Conservation (phyloP, 2,113 vertebrate genomes). For the Nerophis lumbriciformis region DNA sequence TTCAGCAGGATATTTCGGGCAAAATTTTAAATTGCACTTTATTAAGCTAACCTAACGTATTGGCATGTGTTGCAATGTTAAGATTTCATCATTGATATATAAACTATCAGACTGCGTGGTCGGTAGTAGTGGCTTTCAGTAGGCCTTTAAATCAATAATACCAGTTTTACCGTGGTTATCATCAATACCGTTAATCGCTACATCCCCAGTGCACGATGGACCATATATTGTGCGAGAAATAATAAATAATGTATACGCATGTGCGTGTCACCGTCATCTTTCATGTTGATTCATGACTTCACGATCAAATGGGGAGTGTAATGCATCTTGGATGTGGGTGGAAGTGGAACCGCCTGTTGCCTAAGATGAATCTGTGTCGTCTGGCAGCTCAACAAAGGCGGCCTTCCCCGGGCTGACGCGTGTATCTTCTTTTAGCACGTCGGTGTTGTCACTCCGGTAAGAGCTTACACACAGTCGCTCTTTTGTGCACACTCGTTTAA, state of each 20-base stretch:
- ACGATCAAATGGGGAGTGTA: slow-evolving; percentile 25
- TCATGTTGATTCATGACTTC: slow-evolving; percentile 35
- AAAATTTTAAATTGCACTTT: no score
- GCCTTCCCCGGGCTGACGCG: slow-evolving; percentile 1
- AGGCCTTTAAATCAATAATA: no score
- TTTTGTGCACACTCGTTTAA: slow-evolving; percentile 8
- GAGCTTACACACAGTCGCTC: slow-evolving; percentile 3
- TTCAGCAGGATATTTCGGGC: no score
- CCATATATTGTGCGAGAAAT: neutral
- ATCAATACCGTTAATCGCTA: no score
- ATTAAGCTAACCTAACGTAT: no score
- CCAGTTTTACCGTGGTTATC: no score
- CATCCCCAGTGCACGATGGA: no score
- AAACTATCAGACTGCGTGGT: no score
- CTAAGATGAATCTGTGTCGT: slow-evolving; percentile 26
- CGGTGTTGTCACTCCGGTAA: slow-evolving; percentile 12
- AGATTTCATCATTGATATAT: no score
- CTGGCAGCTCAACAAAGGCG: slow-evolving; percentile 23
- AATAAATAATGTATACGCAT: slow-evolving; percentile 40
- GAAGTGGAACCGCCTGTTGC: slow-evolving; percentile 19
- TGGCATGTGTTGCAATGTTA: no score
- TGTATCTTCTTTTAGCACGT: slow-evolving; percentile 17
- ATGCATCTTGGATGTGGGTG: slow-evolving; percentile 40
- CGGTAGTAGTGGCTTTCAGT: no score
- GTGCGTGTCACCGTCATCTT: slow-evolving; percentile 5